Base-by-base conservation (phyloP, 2,113 vertebrate species). In the Meleagris gallopavo region DNA sequence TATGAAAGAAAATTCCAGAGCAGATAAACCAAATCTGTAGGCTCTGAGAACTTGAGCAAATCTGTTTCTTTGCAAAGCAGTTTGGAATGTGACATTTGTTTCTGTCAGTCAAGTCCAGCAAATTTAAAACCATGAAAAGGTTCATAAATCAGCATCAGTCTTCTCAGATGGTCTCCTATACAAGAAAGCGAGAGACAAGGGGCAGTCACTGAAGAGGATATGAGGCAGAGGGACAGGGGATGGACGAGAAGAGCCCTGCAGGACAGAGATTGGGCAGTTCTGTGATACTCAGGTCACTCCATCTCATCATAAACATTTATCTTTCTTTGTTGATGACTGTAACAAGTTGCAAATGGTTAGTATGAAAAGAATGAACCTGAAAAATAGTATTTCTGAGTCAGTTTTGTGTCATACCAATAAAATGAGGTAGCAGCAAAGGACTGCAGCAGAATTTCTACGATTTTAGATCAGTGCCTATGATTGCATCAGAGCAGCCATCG, bases 51-150 rank as follows among this genome's bases (percentile, higher is more conserved):
- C 76, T 13, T 1, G 13, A 72, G 46, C 36, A 93, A 90, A 84
- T 52, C 2, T 0, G 0, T 61, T 89, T 86, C 78, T 88, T 71
- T 88, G 46, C 60, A 90, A 78, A 90, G 61, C 36, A 30, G 50
- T 78, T 58, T 71, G 48, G 89, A 93, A 93, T 60, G 83, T 76
- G 76, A 52, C 76, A 94, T 75, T 88, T 95, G 86, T 88, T 95
- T 91, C 85, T 94, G 76, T 69, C 91, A 81, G 69, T 91, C 87
- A 84, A 36, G 29, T 75, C 13, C 65, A 83, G 69, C 52, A 22
- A 60, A 83, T 71, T 69, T 83, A 80, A 92, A 93, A 70, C 11
- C 45, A 41, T 32, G 73, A 84, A 93, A 86, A 27, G 46, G 38
- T 40, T 90, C 85, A 69, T 77, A 88, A 81, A 88, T 69, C 61